A percentile compares a stretch with the other conserved stretches of the same genome.
These are phyloP conservation scores for Charina bottae DNA, from an alignment of 2,113 vertebrate genomes.

Conservation along the genomic window DNA sequence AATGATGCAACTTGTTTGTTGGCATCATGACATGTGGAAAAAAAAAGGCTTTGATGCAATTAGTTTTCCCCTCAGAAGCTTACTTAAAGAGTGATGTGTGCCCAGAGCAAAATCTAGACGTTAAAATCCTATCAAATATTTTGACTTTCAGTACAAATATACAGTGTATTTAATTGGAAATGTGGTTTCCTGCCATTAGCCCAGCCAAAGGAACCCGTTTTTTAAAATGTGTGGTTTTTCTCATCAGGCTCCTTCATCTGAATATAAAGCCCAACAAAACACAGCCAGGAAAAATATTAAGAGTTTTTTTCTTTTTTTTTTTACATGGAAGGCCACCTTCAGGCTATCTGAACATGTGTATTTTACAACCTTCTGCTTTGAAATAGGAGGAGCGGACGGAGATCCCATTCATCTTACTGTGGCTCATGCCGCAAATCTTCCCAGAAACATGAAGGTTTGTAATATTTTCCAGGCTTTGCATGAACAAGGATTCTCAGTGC, in stretches of 20 bases:
- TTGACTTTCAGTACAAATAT: conserved; percentile 46
- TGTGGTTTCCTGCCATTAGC: conserved; percentile 43
- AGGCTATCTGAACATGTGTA: background rate
- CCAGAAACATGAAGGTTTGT: background rate
- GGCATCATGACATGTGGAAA: conserved; percentile 56
- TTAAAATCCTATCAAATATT: conserved; percentile 29
- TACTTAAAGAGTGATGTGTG: conserved; percentile 33
- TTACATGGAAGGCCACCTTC: background rate
- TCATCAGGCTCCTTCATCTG: background rate
- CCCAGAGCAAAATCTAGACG: conserved; percentile 45
- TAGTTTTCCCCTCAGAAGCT: conserved; percentile 53
- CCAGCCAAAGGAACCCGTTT: conserved; percentile 27
- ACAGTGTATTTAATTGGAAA: conserved; percentile 44
- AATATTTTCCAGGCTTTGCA: background rate
- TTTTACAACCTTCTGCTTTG: background rate
- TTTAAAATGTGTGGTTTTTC: conserved; percentile 30
- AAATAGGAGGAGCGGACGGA: background rate
- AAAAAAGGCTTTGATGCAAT: conserved; percentile 50
- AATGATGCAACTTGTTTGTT: conserved; percentile 63
- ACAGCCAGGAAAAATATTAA: background rate
- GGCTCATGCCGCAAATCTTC: background rate
- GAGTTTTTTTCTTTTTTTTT: background rate
- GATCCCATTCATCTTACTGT: background rate
- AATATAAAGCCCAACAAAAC: conserved; percentile 11
- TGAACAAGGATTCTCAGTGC: background rate